A percentile compares a stretch with the other conserved stretches of the same genome.
Conservation (phyloP, 2,888 invertebrate genomes). For the Pheosia gnoma region DNA sequence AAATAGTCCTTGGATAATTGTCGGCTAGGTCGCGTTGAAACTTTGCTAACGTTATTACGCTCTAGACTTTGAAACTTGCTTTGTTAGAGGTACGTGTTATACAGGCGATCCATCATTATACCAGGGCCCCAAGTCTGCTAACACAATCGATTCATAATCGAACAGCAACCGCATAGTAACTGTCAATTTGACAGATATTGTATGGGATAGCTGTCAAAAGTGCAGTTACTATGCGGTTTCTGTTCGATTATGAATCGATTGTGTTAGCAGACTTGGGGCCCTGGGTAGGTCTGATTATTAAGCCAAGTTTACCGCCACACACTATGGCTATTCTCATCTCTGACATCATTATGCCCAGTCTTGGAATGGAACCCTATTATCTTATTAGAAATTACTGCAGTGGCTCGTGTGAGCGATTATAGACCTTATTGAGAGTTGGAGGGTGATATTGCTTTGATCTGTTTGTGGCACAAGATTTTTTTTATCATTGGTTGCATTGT, state of each 20-base stretch:
- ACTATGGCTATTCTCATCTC: conserved; percentile 52
- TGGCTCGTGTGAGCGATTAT: conserved; percentile 37
- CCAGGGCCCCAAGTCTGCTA: not conserved
- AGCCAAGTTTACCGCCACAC: not conserved
- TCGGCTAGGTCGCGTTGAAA: not conserved
- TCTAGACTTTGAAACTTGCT: conserved; percentile 1
- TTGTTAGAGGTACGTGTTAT: not conserved
- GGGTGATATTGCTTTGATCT: conserved; percentile 50
- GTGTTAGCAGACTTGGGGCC: too few relatives aligned
- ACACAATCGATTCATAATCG: not conserved
- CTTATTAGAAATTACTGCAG: conserved; percentile 69
- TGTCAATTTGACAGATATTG: too few relatives aligned
- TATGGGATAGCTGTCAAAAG: too few relatives aligned
- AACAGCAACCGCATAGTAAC: too few relatives aligned
- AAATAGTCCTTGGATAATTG: not conserved
- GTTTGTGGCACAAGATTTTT: not conserved
- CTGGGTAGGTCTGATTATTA: too few relatives aligned
- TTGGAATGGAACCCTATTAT: conserved; percentile 68
- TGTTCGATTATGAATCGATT: too few relatives aligned
- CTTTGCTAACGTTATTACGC: not conserved
- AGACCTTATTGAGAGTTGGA: conserved; percentile 29
- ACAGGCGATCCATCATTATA: not conserved
- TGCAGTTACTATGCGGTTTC: too few relatives aligned
- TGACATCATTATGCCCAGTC: conserved; percentile 52
- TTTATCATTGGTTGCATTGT: too few relatives aligned